phyloP scores from a whole-genome alignment of 2,797 vertebrate species.

The Lycodopsis pacificus region DNA sequence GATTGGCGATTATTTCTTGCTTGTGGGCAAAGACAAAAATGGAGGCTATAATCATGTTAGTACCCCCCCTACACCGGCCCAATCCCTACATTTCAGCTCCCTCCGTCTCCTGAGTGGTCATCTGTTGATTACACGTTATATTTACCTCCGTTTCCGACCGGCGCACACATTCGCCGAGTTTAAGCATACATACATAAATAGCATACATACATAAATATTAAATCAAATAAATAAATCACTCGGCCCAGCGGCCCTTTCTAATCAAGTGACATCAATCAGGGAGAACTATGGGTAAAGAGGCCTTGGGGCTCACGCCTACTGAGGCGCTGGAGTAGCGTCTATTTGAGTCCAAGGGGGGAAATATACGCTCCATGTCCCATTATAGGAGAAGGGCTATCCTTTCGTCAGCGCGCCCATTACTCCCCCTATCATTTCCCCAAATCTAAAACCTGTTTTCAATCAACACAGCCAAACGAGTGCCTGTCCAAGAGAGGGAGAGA shows the following conservation, averaged over 20 bases:
- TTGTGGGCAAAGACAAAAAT: constrained; percentile 79
- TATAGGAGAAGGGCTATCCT: constrained; percentile 98
- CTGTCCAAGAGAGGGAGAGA: constrained; percentile 91
- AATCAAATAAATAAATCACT: constrained; percentile 88
- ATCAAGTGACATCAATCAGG: constrained; percentile 92
- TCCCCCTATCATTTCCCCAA: constrained; percentile 99
- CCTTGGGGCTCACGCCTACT: constrained; percentile 76
- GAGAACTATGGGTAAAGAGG: constrained; percentile 83
- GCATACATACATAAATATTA: constrained; percentile 82
- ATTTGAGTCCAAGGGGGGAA: constrained; percentile 88
- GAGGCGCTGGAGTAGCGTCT: constrained; percentile 80
- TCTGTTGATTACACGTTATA: constrained; percentile 93
- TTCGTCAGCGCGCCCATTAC: constrained; percentile 99
- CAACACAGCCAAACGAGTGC: constrained; percentile 96
- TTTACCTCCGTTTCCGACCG: constrained; percentile 84
- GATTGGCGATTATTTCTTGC: constrained; percentile 80
- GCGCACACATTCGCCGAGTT: constrained; percentile 49
- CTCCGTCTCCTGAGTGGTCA: constrained; percentile 86
- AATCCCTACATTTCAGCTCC: constrained; percentile 76
- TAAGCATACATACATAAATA: constrained; percentile 79
- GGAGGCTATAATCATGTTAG: constrained; percentile 89
- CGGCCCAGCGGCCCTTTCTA: constrained; percentile 85
- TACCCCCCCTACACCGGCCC: constrained; percentile 59
- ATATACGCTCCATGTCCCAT: constrained; percentile 99
- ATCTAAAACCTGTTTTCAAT: constrained; percentile 99